Base-by-base conservation (phyloP, 1,140 invertebrate genomes). In the Bombus affinis region DNA sequence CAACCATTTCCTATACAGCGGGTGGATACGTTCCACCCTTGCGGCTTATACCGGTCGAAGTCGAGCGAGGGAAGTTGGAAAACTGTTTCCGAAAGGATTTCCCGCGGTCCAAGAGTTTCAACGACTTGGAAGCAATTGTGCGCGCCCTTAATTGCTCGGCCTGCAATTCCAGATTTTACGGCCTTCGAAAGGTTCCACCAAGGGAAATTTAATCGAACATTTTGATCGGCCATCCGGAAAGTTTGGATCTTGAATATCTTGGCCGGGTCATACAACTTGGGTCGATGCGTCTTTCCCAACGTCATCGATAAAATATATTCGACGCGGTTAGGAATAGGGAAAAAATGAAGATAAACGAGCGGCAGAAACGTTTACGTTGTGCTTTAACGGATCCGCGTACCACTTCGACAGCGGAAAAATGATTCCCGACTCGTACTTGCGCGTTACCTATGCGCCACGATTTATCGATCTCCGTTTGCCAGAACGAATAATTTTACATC, bases 71-170 rank as follows among this genome's bases (percentile, higher is more conserved):
- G 0, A 44, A 83, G 44, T 83, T 77, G 35, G 81, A 83, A 83
- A 68, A 83, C 73, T 28, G 81, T 83, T 83, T 32, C 73, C 81
- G 73, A 77, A 77, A 83, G 81, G 81, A 57, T 83, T 70, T 74
- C 37, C 81, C 81, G 73, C 81, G 44, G 81, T 83, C 62, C 81
- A 65, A 70, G 74, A 83, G 81, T 83, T 83, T 77, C 81, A 70
- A 83, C 81, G 53, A 76, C 81, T 74, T 75, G n/a, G 62, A 18
- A 68, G 73, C 81, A 42, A 83, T 83, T 77, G 73, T 77, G 73
- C 62, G 18, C 62, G 39, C 12, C 44, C 44, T 77, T 83, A 83
- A 83, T 77, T 77, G 73, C 44, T 77, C 25, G 22, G 32, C 22
- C 42, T 66, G 73, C 71, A 37, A 82, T 65, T 37, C 57, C 42